phyloP scores from a whole-genome alignment of 2,797 vertebrate species.

The Enteromius argenteus region DNA sequence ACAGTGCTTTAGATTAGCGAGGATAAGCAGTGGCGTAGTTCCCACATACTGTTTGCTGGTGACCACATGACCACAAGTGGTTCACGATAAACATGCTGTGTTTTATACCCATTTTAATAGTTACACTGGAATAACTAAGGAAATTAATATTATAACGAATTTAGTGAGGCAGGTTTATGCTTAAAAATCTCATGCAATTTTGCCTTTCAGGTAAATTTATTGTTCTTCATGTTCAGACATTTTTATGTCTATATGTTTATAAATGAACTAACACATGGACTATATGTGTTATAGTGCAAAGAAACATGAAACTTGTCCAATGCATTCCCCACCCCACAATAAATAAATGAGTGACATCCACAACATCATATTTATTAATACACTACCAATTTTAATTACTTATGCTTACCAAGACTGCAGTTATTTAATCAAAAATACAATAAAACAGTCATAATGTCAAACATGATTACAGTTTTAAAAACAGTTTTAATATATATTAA shows the following conservation, averaged over 20 bases:
- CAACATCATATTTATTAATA: background rate
- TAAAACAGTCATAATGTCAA: background rate
- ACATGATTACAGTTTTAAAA: background rate
- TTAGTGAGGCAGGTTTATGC: background rate
- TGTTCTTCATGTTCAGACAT: background rate
- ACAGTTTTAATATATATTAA: background rate
- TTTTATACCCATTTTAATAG: background rate
- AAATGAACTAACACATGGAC: background rate
- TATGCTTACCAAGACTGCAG: no score
- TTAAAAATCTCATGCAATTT: background rate
- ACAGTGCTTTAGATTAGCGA: slow-evolving; percentile 33
- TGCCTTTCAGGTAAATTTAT: background rate
- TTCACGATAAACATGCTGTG: background rate
- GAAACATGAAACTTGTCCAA: background rate
- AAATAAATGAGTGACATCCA: background rate
- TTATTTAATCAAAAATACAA: background rate
- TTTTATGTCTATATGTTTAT: background rate
- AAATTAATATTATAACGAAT: background rate
- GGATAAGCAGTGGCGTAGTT: slow-evolving; percentile 11
- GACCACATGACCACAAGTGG: slow-evolving; percentile 12
- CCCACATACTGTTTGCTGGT: slow-evolving; percentile 8
- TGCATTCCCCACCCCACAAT: background rate
- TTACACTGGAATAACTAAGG: background rate
- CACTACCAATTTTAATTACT: no score
- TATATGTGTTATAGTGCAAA: background rate